These are phyloP conservation scores for Mormoops blainvillei DNA, from an alignment of 2,113 vertebrate species.

Conservation along the genomic window DNA sequence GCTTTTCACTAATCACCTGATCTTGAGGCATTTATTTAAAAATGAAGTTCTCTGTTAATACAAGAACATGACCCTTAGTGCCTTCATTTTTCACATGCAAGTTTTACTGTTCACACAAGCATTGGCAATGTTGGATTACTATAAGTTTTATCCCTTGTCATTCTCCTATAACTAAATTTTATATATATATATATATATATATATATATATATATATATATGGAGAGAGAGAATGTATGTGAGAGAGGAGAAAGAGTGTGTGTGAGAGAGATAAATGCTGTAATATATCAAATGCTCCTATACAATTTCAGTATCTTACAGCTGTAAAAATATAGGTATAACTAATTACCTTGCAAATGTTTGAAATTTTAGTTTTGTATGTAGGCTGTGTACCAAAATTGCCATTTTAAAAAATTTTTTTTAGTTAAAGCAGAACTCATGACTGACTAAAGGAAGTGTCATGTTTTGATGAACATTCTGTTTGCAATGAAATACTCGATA, in stretches of 20 bases:
- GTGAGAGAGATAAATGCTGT: neutral
- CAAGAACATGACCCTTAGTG: neutral
- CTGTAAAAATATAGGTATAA: conserved; percentile 55
- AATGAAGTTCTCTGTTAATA: neutral
- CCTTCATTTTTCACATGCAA: conserved; percentile 17
- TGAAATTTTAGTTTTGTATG: conserved; percentile 26
- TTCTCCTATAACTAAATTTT: neutral
- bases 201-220: neutral
- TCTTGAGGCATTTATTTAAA: neutral
- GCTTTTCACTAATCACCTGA: neutral
- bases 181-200: too few relatives aligned
- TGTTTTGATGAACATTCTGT: conserved; percentile 37
- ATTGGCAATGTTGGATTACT: neutral
- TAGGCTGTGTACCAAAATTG: neutral
- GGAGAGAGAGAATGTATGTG: neutral
- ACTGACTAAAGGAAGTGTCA: neutral
- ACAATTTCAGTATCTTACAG: conserved; percentile 11
- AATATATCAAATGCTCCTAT: neutral
- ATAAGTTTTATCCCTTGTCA: neutral
- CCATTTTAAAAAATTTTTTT: neutral
- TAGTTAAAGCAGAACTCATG: neutral
- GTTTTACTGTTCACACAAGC: neutral
- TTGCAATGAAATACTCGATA: conserved; percentile 25
- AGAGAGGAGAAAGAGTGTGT: neutral
- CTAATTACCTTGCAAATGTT: conserved; percentile 44